phyloP scores from a whole-genome alignment of 2,797 vertebrate genomes.

The Gymnopithys bicolor region DNA sequence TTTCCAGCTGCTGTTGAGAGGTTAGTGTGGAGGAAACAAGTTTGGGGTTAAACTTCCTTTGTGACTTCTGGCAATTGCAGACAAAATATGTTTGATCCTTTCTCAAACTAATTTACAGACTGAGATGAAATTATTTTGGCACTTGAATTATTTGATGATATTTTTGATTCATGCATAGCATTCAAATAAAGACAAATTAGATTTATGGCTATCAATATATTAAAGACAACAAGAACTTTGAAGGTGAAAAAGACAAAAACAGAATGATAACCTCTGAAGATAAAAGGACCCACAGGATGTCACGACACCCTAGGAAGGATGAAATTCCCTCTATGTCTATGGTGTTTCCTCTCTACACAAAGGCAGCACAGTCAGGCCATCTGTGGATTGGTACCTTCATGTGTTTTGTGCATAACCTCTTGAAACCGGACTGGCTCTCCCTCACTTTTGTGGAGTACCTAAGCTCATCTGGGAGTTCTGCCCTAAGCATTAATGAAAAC shows the following conservation, averaged over 20 bases:
- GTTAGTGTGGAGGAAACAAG: not conserved
- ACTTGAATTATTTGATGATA: not conserved
- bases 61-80: not conserved
- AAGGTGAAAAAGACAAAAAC: not conserved
- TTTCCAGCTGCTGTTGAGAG: conserved; percentile 10
- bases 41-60: not conserved
- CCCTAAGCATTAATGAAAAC: not conserved
- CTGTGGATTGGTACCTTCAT: not conserved
- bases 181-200: not conserved
- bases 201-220: not conserved
- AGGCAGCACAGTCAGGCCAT: not conserved
- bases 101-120: not conserved
- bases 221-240: not conserved
- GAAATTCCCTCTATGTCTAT: not conserved
- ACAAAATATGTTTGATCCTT: not conserved
- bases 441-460: not conserved
- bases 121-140: not conserved
- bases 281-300: not conserved
- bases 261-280: not conserved
- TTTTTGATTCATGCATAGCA: not conserved
- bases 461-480: not conserved
- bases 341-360: not conserved
- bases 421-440: not conserved
- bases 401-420: not conserved
- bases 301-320: not conserved